Conservation (phyloP, 64 coral and sea anemone genomes). For the Trachythela sp. region DNA sequence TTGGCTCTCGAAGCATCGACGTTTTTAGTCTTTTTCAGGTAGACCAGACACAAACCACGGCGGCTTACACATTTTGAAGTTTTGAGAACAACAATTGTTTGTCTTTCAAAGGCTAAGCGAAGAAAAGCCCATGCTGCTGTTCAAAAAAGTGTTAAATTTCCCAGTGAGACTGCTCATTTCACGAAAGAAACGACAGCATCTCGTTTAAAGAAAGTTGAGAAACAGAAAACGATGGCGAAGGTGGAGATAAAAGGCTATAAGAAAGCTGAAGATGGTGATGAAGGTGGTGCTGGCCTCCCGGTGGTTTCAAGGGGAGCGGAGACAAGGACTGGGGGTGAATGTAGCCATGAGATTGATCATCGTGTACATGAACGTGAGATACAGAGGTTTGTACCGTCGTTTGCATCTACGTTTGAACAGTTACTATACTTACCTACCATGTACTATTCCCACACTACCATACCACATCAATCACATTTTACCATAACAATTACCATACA, state of each 20-base stretch:
- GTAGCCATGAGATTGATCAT: background rate
- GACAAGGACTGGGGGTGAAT: background rate
- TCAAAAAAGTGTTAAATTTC: background rate
- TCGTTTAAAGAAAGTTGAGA: background rate
- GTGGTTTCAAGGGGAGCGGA: background rate
- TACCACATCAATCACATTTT: too few relatives aligned
- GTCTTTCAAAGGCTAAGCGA: background rate
- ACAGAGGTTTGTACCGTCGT: background rate
- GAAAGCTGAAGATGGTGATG: too few relatives aligned
- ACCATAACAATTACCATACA: too few relatives aligned
- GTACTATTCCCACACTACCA: too few relatives aligned
- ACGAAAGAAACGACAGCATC: constrained; percentile 5
- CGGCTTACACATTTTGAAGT: background rate
- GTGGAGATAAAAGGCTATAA: background rate
- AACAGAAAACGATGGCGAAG: background rate
- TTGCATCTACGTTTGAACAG: background rate
- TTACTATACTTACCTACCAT: background rate
- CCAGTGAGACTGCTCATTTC: background rate
- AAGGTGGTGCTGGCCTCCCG: too few relatives aligned
- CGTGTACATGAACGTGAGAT: background rate
- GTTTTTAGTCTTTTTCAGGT: too few relatives aligned
- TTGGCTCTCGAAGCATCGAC: too few relatives aligned
- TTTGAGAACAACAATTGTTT: background rate
- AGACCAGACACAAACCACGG: too few relatives aligned
- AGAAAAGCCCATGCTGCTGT: background rate